A percentile compares a stretch with the other conserved stretches of the same genome.
phyloP scores from a whole-genome alignment of 2,113 vertebrate species.

The Caranx ignobilis region DNA sequence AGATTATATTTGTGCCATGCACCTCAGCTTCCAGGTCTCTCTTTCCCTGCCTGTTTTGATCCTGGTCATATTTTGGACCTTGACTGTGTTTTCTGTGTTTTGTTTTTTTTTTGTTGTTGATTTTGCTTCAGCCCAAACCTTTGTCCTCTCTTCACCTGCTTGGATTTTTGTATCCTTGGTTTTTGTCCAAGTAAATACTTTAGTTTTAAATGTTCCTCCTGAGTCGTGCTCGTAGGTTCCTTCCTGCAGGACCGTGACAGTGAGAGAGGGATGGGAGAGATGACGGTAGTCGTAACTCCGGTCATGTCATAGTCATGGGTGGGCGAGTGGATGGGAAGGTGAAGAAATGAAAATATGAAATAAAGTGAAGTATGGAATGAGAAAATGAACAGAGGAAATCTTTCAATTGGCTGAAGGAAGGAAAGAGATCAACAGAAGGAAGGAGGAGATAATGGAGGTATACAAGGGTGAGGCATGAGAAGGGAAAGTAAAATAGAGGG shows the following conservation, averaged over 20 bases:
- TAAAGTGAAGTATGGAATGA: neutral
- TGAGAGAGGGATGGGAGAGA: neutral
- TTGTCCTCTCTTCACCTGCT: neutral
- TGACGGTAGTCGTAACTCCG: neutral
- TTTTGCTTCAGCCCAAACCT: neutral
- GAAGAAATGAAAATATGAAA: neutral
- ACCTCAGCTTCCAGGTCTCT: neutral
- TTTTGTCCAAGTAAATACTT: no score
- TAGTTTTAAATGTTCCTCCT: no score
- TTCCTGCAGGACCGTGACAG: no score
- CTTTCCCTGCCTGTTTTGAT: neutral
- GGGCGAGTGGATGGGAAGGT: neutral
- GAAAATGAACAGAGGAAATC: neutral
- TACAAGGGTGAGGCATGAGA: neutral
- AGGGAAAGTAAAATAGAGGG: neutral
- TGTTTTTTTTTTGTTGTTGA: neutral
- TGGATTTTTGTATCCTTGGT: neutral
- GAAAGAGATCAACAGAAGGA: neutral
- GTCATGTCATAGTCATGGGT: neutral
- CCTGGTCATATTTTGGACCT: neutral
- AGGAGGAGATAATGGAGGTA: neutral
- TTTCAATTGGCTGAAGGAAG: neutral
- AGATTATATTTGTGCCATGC: neutral
- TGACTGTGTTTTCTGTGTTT: neutral
- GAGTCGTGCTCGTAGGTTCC: no score